Evolutionary conservation across 2,797 vertebrate genomes (phyloP), one percentile per base, ranked within the genome.

Genomic region (Lepilemur septentrionalis): DNA sequence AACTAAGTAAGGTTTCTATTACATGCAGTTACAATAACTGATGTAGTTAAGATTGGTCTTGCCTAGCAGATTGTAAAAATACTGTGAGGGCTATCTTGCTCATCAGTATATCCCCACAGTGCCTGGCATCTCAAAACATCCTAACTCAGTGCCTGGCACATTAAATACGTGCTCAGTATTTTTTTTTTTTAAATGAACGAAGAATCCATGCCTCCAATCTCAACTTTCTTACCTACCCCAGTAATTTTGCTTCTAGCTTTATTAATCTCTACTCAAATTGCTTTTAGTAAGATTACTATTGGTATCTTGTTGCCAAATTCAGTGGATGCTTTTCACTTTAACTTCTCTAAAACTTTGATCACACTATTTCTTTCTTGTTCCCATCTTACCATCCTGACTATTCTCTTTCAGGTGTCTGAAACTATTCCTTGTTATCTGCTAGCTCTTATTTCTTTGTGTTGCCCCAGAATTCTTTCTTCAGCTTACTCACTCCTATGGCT

Each of bases 381-480:
- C 90, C 4, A 61, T 95, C 89, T 95, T 95, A 93, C 38, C 90
- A 48, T 95, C 84, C 32, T 85, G 30, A 89, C 48, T 72, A 61
- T 91, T 95, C 48, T 72, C 43, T 91, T 94, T 90, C 38, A 87
- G 32, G 35, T 92, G 80, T 93, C 25, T 43, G 23, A 83, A 84
- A 76, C 22, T 88, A 38, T 89, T 83, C 46, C 55, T 90, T 25
- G 10, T 83, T 83, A 48, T 59, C 87, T 95, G 48, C 61, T 35
- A 94, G 35, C 41, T n/a, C n/a, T 80, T 81, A 70, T 14, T 70
- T 70, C n/a, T 87, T 76, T 72, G 35, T 86, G 25, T 92, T 76
- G 23, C 32, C 25, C 55, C 50, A 91, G 75, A 86, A 91, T 46
- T 89, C 75, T 72, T 88, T 91, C 52, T 89, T 89, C 12, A 91